These are phyloP conservation scores for Platycercus adscitus DNA, from an alignment of 2,113 vertebrate genomes.

Conservation along the genomic window DNA sequence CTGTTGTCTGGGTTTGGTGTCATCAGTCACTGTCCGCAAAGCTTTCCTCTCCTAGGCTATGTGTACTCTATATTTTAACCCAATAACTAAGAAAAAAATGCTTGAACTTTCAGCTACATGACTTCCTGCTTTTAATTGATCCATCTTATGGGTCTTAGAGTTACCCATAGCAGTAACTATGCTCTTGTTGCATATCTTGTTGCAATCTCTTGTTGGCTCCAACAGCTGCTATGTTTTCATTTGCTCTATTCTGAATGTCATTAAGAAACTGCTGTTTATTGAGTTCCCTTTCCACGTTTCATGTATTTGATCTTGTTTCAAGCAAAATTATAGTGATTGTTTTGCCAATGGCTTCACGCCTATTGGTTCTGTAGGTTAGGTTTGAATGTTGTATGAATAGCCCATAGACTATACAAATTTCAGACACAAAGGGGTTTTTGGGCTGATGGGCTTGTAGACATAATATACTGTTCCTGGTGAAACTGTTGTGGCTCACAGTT, in stretches of 20 bases:
- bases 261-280: neutral
- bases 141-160: neutral
- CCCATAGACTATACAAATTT: neutral
- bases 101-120: neutral
- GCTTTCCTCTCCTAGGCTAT: neutral
- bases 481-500: neutral
- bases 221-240: neutral
- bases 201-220: neutral
- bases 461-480: neutral
- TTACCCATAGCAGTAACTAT: neutral
- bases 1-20: neutral
- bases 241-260: neutral
- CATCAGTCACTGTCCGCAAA: neutral
- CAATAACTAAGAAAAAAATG: neutral
- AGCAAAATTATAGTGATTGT: neutral
- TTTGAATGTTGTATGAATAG: neutral
- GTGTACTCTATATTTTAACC: rapidly evolving
- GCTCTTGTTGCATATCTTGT: no score
- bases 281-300: neutral
- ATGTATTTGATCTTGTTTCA: neutral
- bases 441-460: neutral
- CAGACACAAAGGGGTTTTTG: neutral
- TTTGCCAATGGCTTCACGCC: neutral
- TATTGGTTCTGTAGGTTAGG: neutral
- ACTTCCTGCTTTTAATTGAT: neutral